phyloP scores from a whole-genome alignment of 2,113 vertebrate species.

The Otis tarda region DNA sequence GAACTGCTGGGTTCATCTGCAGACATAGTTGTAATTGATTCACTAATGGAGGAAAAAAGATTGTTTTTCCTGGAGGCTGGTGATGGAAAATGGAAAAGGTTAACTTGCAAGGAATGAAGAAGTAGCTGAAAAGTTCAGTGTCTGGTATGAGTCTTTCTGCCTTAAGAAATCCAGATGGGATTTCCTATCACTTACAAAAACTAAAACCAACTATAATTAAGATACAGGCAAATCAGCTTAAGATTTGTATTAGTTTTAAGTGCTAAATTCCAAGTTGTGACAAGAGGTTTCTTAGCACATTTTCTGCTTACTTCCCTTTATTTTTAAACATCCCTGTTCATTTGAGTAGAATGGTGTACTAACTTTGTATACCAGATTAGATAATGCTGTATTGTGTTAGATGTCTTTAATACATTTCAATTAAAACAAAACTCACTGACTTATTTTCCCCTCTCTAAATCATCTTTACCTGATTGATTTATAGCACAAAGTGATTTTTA shows the following conservation, averaged over 20 bases:
- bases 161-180: slow-evolving; percentile 38
- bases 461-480: slow-evolving; percentile 76
- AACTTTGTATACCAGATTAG: slow-evolving; percentile 53
- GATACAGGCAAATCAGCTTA: slow-evolving; percentile 1
- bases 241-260: background rate
- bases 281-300: background rate
- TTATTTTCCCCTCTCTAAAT: slow-evolving; percentile 76
- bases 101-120: background rate
- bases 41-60: background rate
- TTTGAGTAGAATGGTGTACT: slow-evolving; percentile 61
- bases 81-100: slow-evolving; percentile 21
- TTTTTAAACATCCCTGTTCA: slow-evolving; percentile 46
- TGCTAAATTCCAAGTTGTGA: slow-evolving; percentile 31
- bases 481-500: slow-evolving; percentile 90
- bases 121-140: background rate
- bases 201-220: background rate
- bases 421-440: slow-evolving; percentile 68
- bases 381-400: slow-evolving; percentile 71
- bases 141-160: background rate
- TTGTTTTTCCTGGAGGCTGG: background rate
- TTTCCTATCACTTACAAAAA: background rate
- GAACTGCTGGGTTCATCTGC: background rate
- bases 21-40: background rate
- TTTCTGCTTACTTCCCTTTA: slow-evolving; percentile 42
- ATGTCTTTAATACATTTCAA: slow-evolving; percentile 77